A percentile compares a stretch with the other conserved stretches of the same genome.
phyloP scores from a whole-genome alignment of 2,888 invertebrate species.

The Apamea anceps region DNA sequence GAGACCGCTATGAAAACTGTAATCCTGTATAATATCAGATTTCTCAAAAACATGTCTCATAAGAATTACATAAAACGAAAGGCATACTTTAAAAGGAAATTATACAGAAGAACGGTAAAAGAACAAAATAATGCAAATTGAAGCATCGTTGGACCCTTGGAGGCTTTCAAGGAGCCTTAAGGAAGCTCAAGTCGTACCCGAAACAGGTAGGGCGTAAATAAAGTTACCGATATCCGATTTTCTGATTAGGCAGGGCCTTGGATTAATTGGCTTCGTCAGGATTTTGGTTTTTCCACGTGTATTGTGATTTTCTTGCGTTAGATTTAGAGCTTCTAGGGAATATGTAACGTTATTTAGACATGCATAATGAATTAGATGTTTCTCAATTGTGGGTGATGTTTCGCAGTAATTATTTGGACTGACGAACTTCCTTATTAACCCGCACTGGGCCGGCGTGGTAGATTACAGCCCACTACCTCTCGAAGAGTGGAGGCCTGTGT shows the following conservation, averaged over 20 bases:
- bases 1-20: not conserved
- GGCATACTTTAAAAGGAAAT: conserved; percentile 32
- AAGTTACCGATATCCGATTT: conserved; percentile 60
- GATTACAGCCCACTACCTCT: not conserved
- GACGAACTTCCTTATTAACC: not conserved
- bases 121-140: conserved; percentile 53
- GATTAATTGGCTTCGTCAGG: conserved; percentile 60
- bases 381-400: conserved; percentile 5
- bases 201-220: conserved; percentile 61
- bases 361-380: conserved; percentile 26
- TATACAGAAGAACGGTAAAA: conserved; percentile 36
- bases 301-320: conserved; percentile 28
- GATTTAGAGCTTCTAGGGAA: conserved; percentile 26
- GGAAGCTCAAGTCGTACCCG: conserved; percentile 49
- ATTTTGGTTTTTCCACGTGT: conserved; percentile 33
- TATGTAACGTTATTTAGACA: conserved; percentile 14
- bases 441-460: not conserved
- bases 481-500: not conserved
- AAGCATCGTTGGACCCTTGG: conserved; percentile 35
- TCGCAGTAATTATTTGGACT: not conserved
- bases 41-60: conserved; percentile 1
- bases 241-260: conserved; percentile 49
- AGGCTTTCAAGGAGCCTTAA: conserved; percentile 39
- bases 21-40: not conserved
- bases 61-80: conserved; percentile 23